These are phyloP conservation scores for Bembecia ichneumoniformis DNA, from an alignment of 2,888 invertebrate genomes.

Conservation along the genomic window DNA sequence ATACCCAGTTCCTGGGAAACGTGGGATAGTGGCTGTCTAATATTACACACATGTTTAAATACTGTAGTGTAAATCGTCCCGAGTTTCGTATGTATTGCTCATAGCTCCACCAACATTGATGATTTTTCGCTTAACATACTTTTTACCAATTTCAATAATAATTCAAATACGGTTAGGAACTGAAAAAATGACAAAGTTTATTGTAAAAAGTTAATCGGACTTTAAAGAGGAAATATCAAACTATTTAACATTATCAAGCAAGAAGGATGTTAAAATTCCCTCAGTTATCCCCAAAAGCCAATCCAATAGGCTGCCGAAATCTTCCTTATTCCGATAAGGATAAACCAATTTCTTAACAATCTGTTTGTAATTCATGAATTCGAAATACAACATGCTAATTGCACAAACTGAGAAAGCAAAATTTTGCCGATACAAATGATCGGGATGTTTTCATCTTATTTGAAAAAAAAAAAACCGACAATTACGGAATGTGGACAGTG, in stretches of 20 bases:
- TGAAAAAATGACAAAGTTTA: too few relatives aligned
- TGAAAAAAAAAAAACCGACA: too few relatives aligned
- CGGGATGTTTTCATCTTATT: slow-evolving; percentile 9
- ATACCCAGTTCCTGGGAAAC: slow-evolving; percentile 57
- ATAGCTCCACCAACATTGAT: too few relatives aligned
- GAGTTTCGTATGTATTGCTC: not conserved
- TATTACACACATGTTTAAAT: not conserved
- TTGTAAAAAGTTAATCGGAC: too few relatives aligned
- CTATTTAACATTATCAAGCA: too few relatives aligned
- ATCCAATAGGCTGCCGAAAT: slow-evolving; percentile 18
- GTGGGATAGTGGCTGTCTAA: slow-evolving; percentile 18
- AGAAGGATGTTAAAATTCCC: too few relatives aligned
- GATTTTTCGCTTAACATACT: too few relatives aligned
- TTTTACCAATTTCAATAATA: too few relatives aligned
- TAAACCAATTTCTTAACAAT: slow-evolving; percentile 36
- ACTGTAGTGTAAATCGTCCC: not conserved
- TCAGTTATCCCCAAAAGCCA: slow-evolving; percentile 20
- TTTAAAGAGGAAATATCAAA: too few relatives aligned
- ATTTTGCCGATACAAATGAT: slow-evolving; percentile 37
- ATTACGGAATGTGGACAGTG: too few relatives aligned
- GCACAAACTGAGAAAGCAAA: slow-evolving; percentile 32
- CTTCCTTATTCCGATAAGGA: slow-evolving; percentile 25
- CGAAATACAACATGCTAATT: slow-evolving; percentile 43
- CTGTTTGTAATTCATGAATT: slow-evolving; percentile 41
- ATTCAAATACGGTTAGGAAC: too few relatives aligned